Conservation (phyloP, 1,140 invertebrate species). For the Antheraea mylitta region DNA sequence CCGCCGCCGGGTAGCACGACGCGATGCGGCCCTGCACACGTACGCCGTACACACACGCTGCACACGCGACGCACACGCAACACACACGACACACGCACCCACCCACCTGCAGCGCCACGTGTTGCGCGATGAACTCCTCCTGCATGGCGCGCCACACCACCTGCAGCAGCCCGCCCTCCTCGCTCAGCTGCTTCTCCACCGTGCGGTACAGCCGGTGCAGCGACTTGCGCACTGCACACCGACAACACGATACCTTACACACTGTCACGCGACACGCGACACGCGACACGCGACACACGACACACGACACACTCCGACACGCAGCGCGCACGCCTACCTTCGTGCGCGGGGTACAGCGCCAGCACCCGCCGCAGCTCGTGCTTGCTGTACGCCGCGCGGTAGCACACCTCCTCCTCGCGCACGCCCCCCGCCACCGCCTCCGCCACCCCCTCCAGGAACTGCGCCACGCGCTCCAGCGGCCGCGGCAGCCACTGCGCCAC, state of each 20-base stretch:
- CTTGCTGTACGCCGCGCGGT: slow-evolving; percentile 98
- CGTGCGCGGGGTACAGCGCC: slow-evolving; percentile 95
- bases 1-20: slow-evolving; percentile 97
- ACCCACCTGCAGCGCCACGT: slow-evolving; percentile 90
- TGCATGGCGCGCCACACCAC: slow-evolving; percentile 99
- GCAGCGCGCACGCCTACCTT: too few relatives aligned
- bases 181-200: slow-evolving; percentile 97
- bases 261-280: too few relatives aligned
- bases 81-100: too few relatives aligned
- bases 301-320: too few relatives aligned
- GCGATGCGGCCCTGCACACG: slow-evolving; percentile 94
- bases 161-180: slow-evolving; percentile 97
- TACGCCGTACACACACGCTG: slow-evolving; percentile 34
- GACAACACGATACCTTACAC: too few relatives aligned
- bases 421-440: slow-evolving; percentile 95
- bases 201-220: slow-evolving; percentile 97
- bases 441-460: slow-evolving; percentile 96
- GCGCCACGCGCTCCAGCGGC: too few relatives aligned
- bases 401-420: slow-evolving; percentile 98
- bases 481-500: too few relatives aligned
- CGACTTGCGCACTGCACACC: slow-evolving; percentile 94
- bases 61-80: too few relatives aligned
- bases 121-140: slow-evolving; percentile 98
- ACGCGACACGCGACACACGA: too few relatives aligned
- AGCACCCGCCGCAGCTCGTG: slow-evolving; percentile 97